Evolutionary conservation across 2,888 invertebrate species (phyloP).

Genomic region (Aradus depressus): DNA sequence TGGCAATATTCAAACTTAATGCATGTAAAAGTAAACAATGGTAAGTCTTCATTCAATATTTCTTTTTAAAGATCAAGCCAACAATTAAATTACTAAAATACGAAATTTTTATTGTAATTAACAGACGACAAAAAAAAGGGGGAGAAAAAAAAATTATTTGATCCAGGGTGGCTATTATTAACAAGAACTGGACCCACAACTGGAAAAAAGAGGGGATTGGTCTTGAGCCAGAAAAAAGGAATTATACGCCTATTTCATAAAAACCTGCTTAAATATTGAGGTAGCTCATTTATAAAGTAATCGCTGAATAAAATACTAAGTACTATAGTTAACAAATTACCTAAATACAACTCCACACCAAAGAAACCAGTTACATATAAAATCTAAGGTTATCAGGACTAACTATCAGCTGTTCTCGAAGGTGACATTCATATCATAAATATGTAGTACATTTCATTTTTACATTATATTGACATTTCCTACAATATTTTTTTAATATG

Average conservation of each 20-base stretch:
- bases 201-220: conserved; percentile 29
- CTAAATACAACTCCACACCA: conserved; percentile 18
- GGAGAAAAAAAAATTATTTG: too few species aligned
- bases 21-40: too few species aligned
- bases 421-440: conserved; percentile 3
- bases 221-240: conserved; percentile 22
- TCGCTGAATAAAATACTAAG: too few species aligned
- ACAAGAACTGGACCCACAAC: conserved; percentile 28
- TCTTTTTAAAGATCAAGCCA: too few species aligned
- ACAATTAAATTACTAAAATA: too few species aligned
- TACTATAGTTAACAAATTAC: conserved; percentile 5
- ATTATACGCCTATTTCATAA: too few species aligned
- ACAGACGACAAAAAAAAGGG: too few species aligned
- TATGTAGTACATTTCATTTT: conserved; percentile 4
- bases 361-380: conserved; percentile 20
- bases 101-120: too few species aligned
- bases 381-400: conserved; percentile 20
- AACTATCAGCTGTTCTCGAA: conserved; percentile 17
- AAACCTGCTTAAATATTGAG: too few species aligned
- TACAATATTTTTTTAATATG: not conserved
- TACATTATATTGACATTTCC: not conserved
- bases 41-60: too few species aligned
- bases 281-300: too few species aligned
- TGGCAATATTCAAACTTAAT: conserved; percentile 6
- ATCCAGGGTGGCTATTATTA: conserved; percentile 31